Evolutionary conservation across 2,888 invertebrate genomes (phyloP), one percentile per base, ranked within the genome.

Genomic region (Strigamia transsilvanica): DNA sequence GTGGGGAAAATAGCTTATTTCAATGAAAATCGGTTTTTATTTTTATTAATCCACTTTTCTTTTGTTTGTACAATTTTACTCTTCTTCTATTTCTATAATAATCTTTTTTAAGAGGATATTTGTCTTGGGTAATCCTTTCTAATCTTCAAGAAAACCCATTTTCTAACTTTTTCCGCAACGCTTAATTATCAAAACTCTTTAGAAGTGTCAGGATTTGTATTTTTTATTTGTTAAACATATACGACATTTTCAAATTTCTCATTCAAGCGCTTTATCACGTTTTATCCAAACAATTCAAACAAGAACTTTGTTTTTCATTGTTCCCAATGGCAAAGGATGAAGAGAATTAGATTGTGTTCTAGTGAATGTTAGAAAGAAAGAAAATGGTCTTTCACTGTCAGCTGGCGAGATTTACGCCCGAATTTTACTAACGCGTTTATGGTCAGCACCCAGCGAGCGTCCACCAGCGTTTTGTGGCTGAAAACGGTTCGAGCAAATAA

Each of bases 371-470:
- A 46, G 46, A n/a, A 61, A 7, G 61, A 61, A 61, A 61, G 61
- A 61, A 61, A 61, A 61, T 61, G 61, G 61, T 21, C 12, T 18
- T 61, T 61, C 61, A 18, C 18, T 61, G 61, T 61, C 61, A 61
- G 61, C 21, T 9, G 18, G 10, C 23, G 61, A 61, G 61, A 61
- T 61, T 61, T 61, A 61, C 61, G 61, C 61, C 1, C 61, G 61
- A 61, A 61, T 61, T 61, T 61, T 18, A 61, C 61, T 61, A 61
- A 61, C 61, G 61, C 61, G 61, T 61, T 61, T 61, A 61, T 61
- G 61, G 61, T 61, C 61, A 61, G 61, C 61, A 23, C 61, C 61
- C 61, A 61, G 61, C 61, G 23, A 61, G 61, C 61, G 61, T 61
- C 61, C 61, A 61, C 61, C 21, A 61, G 23, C 61, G 61, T 61